phyloP scores from a whole-genome alignment of 1,140 invertebrate species.

The Dreissena polymorpha region DNA sequence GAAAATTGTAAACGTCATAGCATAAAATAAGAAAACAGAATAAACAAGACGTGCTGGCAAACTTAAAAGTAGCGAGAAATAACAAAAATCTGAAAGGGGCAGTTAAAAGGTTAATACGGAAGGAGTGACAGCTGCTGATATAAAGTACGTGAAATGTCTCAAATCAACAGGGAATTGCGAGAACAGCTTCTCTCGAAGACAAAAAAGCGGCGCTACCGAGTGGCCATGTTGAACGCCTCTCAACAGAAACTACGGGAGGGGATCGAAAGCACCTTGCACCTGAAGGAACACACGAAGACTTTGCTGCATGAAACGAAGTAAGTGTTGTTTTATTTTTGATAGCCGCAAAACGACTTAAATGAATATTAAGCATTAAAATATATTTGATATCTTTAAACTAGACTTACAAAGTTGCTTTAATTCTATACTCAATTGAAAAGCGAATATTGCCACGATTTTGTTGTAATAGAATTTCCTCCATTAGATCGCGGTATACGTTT shows the following conservation, averaged over 20 bases:
- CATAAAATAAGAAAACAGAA: background rate
- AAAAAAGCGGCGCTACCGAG: conserved; percentile 38
- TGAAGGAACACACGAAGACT: conserved; percentile 36
- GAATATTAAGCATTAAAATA: too few relatives aligned
- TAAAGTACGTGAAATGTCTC: conserved; percentile 19
- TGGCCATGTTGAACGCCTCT: conserved; percentile 46
- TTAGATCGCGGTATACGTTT: too few relatives aligned
- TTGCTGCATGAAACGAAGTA: conserved; percentile 16
- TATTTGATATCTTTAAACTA: too few relatives aligned
- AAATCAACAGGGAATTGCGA: conserved; percentile 46
- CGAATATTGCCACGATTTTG: too few relatives aligned
- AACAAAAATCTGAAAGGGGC: background rate
- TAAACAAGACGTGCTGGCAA: background rate
- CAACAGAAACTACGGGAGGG: conserved; percentile 38
- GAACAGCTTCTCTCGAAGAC: conserved; percentile 44
- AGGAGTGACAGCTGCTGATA: background rate
- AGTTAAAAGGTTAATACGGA: background rate
- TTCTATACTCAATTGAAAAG: too few relatives aligned
- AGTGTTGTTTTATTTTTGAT: background rate
- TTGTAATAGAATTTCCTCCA: too few relatives aligned
- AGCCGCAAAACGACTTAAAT: too few relatives aligned
- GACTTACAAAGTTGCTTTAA: too few relatives aligned
- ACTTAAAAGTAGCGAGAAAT: background rate
- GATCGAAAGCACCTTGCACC: conserved; percentile 41
- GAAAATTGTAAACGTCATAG: background rate